Percentiles rank a stretch among this genome's conserved stretches.
Conservation (phyloP, 2,888 invertebrate species). For the Argyresthia goedartella region DNA sequence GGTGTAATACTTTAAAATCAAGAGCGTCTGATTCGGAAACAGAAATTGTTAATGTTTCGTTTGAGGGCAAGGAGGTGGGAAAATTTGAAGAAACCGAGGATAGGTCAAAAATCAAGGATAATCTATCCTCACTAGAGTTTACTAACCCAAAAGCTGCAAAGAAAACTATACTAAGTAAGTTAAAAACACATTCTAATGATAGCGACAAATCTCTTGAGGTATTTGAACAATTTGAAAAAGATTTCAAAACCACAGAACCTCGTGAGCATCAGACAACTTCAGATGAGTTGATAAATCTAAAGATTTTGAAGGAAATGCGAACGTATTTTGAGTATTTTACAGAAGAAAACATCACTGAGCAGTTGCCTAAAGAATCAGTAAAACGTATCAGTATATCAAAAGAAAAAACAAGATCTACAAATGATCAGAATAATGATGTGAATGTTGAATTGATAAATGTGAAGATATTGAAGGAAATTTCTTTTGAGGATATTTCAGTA, state of each 20-base stretch:
- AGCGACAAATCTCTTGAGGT: not conserved
- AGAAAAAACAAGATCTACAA: conserved; percentile 13
- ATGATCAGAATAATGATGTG: not conserved
- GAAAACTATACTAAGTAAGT: conserved; percentile 15
- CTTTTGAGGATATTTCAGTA: conserved; percentile 17
- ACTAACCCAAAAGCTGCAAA: too few relatives aligned
- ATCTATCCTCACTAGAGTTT: too few relatives aligned
- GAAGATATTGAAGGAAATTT: conserved; percentile 28
- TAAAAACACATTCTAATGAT: not conserved
- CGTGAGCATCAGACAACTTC: not conserved
- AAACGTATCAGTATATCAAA: too few relatives aligned
- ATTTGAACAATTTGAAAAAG: not conserved
- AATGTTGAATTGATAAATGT: conserved; percentile 13
- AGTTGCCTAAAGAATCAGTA: too few relatives aligned
- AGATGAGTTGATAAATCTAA: conserved; percentile 14
- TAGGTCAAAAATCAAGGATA: too few relatives aligned
- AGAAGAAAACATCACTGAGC: not conserved
- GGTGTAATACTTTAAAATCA: not conserved
- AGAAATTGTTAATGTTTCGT: conserved; percentile 3
- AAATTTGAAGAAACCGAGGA: conserved; percentile 8
- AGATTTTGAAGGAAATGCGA: conserved; percentile 30
- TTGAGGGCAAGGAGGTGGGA: conserved; percentile 8
- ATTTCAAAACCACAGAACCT: conserved; percentile 13
- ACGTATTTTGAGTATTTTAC: conserved; percentile 21
- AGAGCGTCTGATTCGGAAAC: not conserved